phyloP scores from a whole-genome alignment of 2,797 vertebrate genomes.

The Numenius phaeopus region DNA sequence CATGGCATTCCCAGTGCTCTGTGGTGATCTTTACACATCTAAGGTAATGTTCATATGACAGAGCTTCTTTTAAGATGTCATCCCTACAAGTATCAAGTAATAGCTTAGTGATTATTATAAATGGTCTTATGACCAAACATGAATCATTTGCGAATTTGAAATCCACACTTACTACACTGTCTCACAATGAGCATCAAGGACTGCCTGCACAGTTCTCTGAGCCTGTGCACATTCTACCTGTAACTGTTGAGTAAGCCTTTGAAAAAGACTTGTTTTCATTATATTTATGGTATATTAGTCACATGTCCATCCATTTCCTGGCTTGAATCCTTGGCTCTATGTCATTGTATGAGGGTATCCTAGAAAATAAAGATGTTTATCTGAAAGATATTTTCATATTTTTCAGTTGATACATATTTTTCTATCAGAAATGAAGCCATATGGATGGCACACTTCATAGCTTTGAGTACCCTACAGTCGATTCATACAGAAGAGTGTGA shows the following conservation, averaged over 20 bases:
- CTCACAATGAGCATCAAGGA: background rate
- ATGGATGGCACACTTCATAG: background rate
- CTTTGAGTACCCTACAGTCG: accelerated
- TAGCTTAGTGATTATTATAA: background rate
- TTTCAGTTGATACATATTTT: background rate
- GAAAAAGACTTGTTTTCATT: background rate
- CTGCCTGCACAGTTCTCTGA: background rate
- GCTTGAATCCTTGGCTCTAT: background rate
- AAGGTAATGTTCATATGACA: background rate
- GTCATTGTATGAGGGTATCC: background rate
- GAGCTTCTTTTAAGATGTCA: background rate
- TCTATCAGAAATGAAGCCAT: background rate
- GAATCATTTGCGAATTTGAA: background rate
- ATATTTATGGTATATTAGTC: background rate
- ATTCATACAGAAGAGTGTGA: background rate
- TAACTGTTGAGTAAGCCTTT: background rate
- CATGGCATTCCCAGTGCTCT: background rate
- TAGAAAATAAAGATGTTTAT: background rate
- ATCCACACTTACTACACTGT: background rate
- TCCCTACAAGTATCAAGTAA: background rate
- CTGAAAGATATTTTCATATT: background rate
- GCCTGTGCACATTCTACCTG: background rate
- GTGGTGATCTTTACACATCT: background rate
- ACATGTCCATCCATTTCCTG: background rate
- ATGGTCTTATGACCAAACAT: background rate